Base-by-base conservation (phyloP, 2,113 vertebrate species). In the Perognathus longimembris region DNA sequence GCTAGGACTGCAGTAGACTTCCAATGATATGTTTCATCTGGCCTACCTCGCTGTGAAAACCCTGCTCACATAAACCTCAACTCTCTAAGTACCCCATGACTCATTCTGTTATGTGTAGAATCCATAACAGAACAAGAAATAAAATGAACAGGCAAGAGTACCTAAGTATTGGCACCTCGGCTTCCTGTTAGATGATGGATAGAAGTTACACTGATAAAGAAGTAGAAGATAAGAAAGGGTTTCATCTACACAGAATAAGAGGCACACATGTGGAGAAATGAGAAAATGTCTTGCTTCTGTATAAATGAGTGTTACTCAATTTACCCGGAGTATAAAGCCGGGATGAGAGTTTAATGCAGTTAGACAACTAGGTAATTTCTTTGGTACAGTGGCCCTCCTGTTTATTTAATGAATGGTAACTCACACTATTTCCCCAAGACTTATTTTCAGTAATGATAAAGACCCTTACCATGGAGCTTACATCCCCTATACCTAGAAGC, bases 361-460 rank as follows among this genome's bases (percentile, higher is more conserved):
- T 40, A 0, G 38, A 63, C 87, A 54, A 82, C 32, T n/a, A 87
- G 59, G 40, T 9, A 90, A 5, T 66, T 14, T 30, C 38, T 30
- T 2, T 40, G 28, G 0, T 1, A 1, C n/a, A 14, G 8, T 32
- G 21, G 36, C 64, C 75, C 6, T 79, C 26, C 30, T 14, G 63
- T 30, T 84, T 81, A 73, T 61, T 81, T 42, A 45, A 71, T 11
- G 45, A 89, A 69, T 6, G 4, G 10, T 24, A 85, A 6, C 10
- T 67, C 88, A 11, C 77, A 12, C 64, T 84, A 18, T 70, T 70
- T 85, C 61, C 61, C 24, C 20, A 82, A 88, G 28, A 38, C 15
- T 57, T 73, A 21, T 76, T 89, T 73, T 70, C 76, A 90, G 24
- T 71, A 45, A 88, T 63, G 15, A 34, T 71, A 73, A 85, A 88